These are phyloP conservation scores for Pterophyllum scalare DNA, from an alignment of 2,113 vertebrate genomes.

Conservation along the genomic window DNA sequence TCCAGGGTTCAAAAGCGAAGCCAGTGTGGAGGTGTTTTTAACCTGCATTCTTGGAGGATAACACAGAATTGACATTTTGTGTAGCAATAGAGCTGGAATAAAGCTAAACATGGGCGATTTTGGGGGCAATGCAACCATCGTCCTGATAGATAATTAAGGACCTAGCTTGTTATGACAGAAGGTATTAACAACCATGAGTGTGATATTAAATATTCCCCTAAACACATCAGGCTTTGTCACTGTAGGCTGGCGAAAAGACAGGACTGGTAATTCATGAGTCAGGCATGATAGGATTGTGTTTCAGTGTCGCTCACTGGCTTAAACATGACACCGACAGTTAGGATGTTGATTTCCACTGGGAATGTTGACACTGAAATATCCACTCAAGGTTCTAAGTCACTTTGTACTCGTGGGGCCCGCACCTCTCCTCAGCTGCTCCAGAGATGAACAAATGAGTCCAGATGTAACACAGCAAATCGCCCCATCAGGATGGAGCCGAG, in stretches of 20 bases:
- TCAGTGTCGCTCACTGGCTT: slow-evolving; percentile 17
- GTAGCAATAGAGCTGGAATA: neutral
- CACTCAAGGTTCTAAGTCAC: slow-evolving; percentile 41
- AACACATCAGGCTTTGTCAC: neutral
- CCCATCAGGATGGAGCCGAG: slow-evolving; percentile 30
- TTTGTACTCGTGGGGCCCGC: slow-evolving; percentile 23
- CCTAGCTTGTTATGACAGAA: neutral
- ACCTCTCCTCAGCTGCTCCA: slow-evolving; percentile 23
- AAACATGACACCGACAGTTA: slow-evolving; percentile 10
- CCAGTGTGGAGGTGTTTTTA: neutral
- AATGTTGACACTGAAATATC: slow-evolving; percentile 30
- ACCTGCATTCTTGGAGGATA: neutral
- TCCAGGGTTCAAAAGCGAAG: neutral
- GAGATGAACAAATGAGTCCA: slow-evolving; percentile 57
- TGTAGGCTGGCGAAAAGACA: neutral
- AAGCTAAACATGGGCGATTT: neutral
- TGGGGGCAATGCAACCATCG: neutral
- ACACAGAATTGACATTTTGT: neutral
- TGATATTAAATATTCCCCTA: neutral
- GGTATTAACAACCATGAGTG: neutral
- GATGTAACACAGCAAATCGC: slow-evolving; percentile 49
- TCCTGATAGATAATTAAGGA: neutral
- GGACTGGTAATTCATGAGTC: slow-evolving; percentile 1
- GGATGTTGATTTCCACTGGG: slow-evolving; percentile 49
- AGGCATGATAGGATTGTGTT: neutral